phyloP scores from a whole-genome alignment of 2,888 invertebrate genomes.

The Maniola hyperantus region DNA sequence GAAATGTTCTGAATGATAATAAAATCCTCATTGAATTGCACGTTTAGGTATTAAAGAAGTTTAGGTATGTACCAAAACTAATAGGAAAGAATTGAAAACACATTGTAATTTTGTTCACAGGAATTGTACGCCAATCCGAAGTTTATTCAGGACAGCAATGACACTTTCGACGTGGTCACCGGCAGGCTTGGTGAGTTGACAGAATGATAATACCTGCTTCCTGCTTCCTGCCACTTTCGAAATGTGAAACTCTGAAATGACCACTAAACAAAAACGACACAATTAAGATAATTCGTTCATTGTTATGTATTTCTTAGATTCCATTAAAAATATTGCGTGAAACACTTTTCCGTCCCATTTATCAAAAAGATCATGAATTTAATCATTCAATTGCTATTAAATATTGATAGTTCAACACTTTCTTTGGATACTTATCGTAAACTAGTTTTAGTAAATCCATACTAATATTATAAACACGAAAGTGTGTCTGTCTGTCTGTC shows the following conservation, averaged over 20 bases:
- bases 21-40: no score
- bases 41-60: no score
- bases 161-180: slow-evolving; percentile 91
- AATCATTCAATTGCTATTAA: no score
- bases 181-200: slow-evolving; percentile 91
- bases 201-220: background rate
- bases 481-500: no score
- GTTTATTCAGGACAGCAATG: slow-evolving; percentile 90
- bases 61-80: no score
- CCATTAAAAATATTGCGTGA: background rate
- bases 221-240: slow-evolving; percentile 1
- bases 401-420: no score
- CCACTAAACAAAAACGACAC: background rate
- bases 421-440: no score
- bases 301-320: no score
- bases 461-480: background rate
- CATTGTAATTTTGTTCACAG: slow-evolving; percentile 82
- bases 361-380: background rate
- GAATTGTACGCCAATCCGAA: slow-evolving; percentile 89
- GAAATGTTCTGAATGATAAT: no score
- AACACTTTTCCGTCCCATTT: background rate
- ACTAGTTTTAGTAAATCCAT: no score
- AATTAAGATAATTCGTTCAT: background rate
- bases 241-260: slow-evolving; percentile 5
- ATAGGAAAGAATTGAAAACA: no score